phyloP scores from a whole-genome alignment of 2,113 vertebrate genomes.

The Corythornis vintsioides region DNA sequence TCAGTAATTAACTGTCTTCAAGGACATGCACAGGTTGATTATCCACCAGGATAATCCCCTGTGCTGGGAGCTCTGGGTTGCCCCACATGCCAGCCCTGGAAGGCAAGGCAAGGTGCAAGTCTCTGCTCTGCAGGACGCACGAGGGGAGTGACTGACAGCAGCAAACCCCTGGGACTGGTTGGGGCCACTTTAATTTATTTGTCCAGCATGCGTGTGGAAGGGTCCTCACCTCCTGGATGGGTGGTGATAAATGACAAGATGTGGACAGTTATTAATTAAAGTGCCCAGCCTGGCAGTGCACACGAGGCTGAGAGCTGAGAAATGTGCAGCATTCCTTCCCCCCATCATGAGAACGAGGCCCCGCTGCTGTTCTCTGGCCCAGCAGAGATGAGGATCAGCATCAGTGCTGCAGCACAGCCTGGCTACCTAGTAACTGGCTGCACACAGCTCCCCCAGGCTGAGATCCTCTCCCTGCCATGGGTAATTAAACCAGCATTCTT shows the following conservation, averaged over 20 bases:
- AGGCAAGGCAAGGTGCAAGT: background rate
- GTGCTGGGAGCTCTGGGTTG: too few species aligned
- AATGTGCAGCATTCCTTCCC: conserved; percentile 68
- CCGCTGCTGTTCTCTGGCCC: conserved; percentile 76
- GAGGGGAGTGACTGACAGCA: background rate
- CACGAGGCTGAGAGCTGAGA: conserved; percentile 38
- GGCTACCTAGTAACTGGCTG: conserved; percentile 71
- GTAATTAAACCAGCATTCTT: conserved; percentile 91
- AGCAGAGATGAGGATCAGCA: conserved; percentile 45
- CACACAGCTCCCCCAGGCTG: conserved; percentile 5
- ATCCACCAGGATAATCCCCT: background rate
- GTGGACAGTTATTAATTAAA: conserved; percentile 79
- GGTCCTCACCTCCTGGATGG: conserved; percentile 42
- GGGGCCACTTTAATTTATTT: conserved; percentile 56
- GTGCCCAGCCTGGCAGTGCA: conserved; percentile 15
- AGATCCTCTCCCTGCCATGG: conserved; percentile 71
- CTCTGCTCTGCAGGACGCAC: background rate
- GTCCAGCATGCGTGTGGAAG: background rate
- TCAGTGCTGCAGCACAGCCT: conserved; percentile 23
- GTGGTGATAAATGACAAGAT: conserved; percentile 76
- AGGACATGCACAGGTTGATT: background rate
- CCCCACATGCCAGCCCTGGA: background rate
- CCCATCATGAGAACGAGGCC: conserved; percentile 77
- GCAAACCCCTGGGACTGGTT: background rate
- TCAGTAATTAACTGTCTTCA: background rate